Conservation (phyloP, 2,888 invertebrate genomes). For the Pollenia griseotomentosa region DNA sequence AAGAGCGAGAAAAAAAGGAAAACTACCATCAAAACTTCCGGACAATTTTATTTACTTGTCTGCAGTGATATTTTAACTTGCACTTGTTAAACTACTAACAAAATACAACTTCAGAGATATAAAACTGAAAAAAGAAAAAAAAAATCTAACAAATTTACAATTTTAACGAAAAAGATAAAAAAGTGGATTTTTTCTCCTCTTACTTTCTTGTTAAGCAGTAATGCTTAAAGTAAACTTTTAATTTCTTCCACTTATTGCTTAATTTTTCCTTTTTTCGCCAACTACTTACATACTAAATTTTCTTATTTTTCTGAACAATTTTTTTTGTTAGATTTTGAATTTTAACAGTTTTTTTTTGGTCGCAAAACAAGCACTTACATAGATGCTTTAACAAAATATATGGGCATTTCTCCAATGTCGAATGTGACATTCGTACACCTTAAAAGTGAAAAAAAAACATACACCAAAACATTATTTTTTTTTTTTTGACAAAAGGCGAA, state of each 20-base stretch:
- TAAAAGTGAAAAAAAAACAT: too few relatives aligned
- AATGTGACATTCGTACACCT: too few relatives aligned
- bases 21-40: slow-evolving; percentile 62
- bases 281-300: slow-evolving; percentile 11
- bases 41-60: slow-evolving; percentile 69
- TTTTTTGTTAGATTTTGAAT: slow-evolving; percentile 46
- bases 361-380: slow-evolving; percentile 28
- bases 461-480: too few relatives aligned
- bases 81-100: slow-evolving; percentile 45
- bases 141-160: slow-evolving; percentile 64
- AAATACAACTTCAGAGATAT: slow-evolving; percentile 8
- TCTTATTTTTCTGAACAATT: not conserved
- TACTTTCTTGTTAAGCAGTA: slow-evolving; percentile 30
- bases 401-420: too few relatives aligned
- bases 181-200: slow-evolving; percentile 2
- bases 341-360: slow-evolving; percentile 26
- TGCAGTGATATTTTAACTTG: slow-evolving; percentile 71
- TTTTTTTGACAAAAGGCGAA: too few relatives aligned
- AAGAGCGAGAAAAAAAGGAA: not conserved
- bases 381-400: slow-evolving; percentile 50
- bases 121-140: slow-evolving; percentile 22
- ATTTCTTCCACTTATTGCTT: slow-evolving; percentile 71
- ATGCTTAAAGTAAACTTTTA: slow-evolving; percentile 73
- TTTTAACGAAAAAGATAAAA: slow-evolving; percentile 59
- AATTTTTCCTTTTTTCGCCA: slow-evolving; percentile 57